phyloP scores from a whole-genome alignment of 2,113 vertebrate genomes.

The Psittacus erithacus region DNA sequence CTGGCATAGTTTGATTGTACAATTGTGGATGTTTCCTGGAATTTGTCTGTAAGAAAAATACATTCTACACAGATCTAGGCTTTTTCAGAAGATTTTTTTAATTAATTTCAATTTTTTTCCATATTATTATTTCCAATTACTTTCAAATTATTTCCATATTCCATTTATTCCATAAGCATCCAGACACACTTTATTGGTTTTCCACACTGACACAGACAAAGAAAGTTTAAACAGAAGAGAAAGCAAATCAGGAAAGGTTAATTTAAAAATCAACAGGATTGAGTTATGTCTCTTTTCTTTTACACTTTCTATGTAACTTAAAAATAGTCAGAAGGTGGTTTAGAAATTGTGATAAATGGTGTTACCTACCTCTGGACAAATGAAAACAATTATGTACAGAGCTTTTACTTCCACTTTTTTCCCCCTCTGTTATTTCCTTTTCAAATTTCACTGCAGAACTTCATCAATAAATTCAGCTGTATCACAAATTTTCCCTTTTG shows the following conservation, averaged over 20 bases:
- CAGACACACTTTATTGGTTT: background rate
- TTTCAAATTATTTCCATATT: background rate
- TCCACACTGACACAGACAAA: background rate
- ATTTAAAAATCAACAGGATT: background rate
- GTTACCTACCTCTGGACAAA: background rate
- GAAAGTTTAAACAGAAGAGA: background rate
- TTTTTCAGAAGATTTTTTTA: background rate
- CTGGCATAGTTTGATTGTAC: background rate
- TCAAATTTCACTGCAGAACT: background rate
- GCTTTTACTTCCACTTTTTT: background rate
- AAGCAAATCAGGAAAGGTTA: background rate
- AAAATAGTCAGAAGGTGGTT: background rate
- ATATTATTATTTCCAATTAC: background rate
- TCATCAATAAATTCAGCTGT: background rate
- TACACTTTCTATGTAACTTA: background rate
- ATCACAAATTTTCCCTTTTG: background rate
- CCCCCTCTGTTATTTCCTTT: background rate
- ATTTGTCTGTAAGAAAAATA: background rate
- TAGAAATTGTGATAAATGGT: background rate
- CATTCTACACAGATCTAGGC: accelerated
- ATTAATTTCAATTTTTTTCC: background rate
- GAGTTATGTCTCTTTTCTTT: background rate
- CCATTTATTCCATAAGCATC: background rate
- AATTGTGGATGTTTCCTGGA: accelerated
- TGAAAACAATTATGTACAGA: background rate